phyloP scores from a whole-genome alignment of 2,888 invertebrate genomes.

The Slavum lentiscoides region DNA sequence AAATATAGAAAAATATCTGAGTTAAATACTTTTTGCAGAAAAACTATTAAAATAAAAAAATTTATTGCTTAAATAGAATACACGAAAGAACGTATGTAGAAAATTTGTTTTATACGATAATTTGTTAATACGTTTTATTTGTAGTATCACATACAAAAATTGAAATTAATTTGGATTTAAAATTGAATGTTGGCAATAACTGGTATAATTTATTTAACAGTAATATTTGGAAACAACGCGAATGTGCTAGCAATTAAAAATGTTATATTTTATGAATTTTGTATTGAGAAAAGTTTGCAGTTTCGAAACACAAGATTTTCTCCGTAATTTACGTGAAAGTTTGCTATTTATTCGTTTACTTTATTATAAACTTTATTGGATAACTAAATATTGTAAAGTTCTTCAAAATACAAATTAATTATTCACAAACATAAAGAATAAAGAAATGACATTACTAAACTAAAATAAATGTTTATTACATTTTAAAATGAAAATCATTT shows the following conservation, averaged over 20 bases:
- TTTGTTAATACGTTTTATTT: neutral
- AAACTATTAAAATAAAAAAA: too few relatives aligned
- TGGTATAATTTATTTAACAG: neutral
- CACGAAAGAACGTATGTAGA: too few relatives aligned
- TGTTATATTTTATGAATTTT: conserved; percentile 15
- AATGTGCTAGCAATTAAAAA: neutral
- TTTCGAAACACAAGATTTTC: conserved; percentile 3
- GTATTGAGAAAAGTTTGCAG: conserved; percentile 13
- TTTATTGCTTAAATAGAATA: too few relatives aligned
- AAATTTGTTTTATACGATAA: too few relatives aligned
- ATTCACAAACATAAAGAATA: neutral
- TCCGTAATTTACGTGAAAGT: neutral
- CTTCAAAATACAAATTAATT: conserved; percentile 14
- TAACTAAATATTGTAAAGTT: conserved; percentile 32
- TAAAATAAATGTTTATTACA: conserved; percentile 9
- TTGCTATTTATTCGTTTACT: conserved; percentile 42
- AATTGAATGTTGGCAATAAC: neutral
- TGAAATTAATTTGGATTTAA: neutral
- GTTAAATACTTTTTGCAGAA: too few relatives aligned
- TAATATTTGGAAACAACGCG: neutral
- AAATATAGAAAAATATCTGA: too few relatives aligned
- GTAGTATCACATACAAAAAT: neutral
- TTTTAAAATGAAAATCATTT: neutral
- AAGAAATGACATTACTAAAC: conserved; percentile 8
- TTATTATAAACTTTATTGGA: conserved; percentile 27